phyloP scores from a whole-genome alignment of 2,888 invertebrate species.

The Rhamnusium bicolor region DNA sequence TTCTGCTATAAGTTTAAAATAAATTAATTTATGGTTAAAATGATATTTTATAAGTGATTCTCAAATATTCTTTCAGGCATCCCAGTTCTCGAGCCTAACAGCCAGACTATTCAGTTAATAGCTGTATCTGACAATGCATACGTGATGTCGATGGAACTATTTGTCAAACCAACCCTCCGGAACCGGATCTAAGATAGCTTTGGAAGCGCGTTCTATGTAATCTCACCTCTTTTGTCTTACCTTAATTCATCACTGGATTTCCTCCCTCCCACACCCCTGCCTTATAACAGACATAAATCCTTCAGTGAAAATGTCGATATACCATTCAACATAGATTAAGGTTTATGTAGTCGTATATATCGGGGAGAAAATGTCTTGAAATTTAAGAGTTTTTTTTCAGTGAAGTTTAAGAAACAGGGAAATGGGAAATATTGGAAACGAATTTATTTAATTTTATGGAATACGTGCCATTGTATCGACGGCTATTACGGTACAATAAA shows the following conservation, averaged over 20 bases:
- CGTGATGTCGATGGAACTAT: slow-evolving; percentile 49
- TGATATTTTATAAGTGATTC: no score
- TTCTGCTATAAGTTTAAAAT: no score
- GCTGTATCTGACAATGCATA: slow-evolving; percentile 47
- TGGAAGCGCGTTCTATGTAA: slow-evolving; percentile 53
- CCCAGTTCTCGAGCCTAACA: not conserved
- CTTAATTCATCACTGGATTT: slow-evolving; percentile 58
- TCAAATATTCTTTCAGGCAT: not conserved
- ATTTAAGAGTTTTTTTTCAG: slow-evolving; percentile 39
- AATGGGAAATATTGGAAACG: slow-evolving; percentile 10
- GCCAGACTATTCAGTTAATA: slow-evolving; percentile 43
- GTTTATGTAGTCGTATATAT: slow-evolving; percentile 51
- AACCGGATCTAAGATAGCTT: slow-evolving; percentile 59
- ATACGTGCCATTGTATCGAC: not conserved
- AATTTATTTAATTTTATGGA: slow-evolving; percentile 16
- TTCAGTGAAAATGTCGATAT: slow-evolving; percentile 48
- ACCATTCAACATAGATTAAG: slow-evolving; percentile 50
- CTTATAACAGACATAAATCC: slow-evolving; percentile 45
- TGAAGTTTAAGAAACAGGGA: slow-evolving; percentile 8
- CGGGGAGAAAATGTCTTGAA: slow-evolving; percentile 46
- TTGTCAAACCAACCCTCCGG: slow-evolving; percentile 56
- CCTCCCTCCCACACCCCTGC: slow-evolving; percentile 30
- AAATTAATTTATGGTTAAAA: no score
- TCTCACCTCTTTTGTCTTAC: slow-evolving; percentile 60
- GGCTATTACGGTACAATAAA: not conserved